Evolutionary conservation across 2,113 vertebrate species (phyloP), one percentile per base, ranked within the genome.

Genomic region (Ptilonorhynchus violaceus): DNA sequence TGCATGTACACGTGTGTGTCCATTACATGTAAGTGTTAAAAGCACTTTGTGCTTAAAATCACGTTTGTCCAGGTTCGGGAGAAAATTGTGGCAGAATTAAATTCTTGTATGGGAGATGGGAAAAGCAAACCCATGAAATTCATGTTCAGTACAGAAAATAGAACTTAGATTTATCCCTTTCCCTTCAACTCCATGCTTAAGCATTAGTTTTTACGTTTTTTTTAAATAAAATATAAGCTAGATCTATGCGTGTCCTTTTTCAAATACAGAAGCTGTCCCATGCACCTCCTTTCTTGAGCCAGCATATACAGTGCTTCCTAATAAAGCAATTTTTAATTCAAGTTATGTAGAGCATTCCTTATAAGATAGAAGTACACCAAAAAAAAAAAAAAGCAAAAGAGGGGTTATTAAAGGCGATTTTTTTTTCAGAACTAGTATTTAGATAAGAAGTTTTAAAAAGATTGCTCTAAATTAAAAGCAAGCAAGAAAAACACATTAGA

Each of bases 1-100:
- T 3, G 16, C 13, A n/a, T 2, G 7, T 10, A 41, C 2, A 17
- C 0, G 0, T 33, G 6, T 24, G 41, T 46, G 21, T 37, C 11
- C 41, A 72, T 69, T 58, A 30, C 12, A n/a, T 11, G 0, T 3
- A 42, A 23, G 18, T 62, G 59, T 44, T 37, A 44, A 53, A 94
- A 37, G 5, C 8, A 44, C 41, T 70, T 73, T 15, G 9, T 72
- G 39, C 50, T 86, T 68, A 59, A 91, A 80, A 30, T 35, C 6
- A 25, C 4, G 2, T 47, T 85, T 70, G 6, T 37, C 42, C n/a
- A 22, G 5, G 9, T 75, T 46, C 42, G 56, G 27, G 14, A 50
- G 16, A 58, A 93, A 78, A 89, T 20, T 23, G 69, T 7, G 7
- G 9, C 4, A 3, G 53, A 91, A 85, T 49, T 31, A 89, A 23